phyloP scores from a whole-genome alignment of 1,140 invertebrate species.

The Lucilia cuprina region DNA sequence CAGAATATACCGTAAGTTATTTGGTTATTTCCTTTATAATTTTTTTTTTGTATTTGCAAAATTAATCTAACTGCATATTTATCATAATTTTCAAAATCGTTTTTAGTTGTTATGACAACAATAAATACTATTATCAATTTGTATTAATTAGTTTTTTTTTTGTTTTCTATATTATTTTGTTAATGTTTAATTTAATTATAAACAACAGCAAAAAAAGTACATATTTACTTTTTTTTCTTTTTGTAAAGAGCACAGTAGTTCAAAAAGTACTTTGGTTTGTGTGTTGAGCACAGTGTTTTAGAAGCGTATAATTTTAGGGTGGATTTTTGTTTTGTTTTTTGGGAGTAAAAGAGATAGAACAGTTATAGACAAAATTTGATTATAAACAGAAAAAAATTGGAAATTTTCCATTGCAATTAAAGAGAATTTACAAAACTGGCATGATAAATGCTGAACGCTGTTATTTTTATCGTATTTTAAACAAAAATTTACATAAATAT shows the following conservation, averaged over 20 bases:
- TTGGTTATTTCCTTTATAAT: neutral
- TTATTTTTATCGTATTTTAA: too few relatives aligned
- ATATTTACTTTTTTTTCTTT: neutral
- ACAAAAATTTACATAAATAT: too few relatives aligned
- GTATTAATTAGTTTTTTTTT: neutral
- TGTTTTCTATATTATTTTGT: neutral
- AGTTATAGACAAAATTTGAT: too few relatives aligned
- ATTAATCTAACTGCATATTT: neutral
- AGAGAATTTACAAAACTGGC: too few relatives aligned
- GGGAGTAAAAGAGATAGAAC: too few relatives aligned
- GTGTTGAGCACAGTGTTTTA: neutral
- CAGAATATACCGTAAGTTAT: slow-evolving; percentile 60
- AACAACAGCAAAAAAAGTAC: neutral
- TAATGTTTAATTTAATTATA: neutral
- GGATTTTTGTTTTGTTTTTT: too few relatives aligned
- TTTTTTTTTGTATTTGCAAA: neutral
- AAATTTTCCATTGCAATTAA: too few relatives aligned
- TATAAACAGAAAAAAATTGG: too few relatives aligned
- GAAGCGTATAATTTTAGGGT: neutral
- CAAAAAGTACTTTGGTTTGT: neutral
- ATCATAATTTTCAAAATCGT: neutral
- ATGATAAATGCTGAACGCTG: too few relatives aligned
- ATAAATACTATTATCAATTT: neutral
- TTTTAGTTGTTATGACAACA: slow-evolving; percentile 17
- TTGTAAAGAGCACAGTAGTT: neutral